These are phyloP conservation scores for Colletes latitarsis DNA, from an alignment of 1,140 invertebrate species.

Conservation along the genomic window DNA sequence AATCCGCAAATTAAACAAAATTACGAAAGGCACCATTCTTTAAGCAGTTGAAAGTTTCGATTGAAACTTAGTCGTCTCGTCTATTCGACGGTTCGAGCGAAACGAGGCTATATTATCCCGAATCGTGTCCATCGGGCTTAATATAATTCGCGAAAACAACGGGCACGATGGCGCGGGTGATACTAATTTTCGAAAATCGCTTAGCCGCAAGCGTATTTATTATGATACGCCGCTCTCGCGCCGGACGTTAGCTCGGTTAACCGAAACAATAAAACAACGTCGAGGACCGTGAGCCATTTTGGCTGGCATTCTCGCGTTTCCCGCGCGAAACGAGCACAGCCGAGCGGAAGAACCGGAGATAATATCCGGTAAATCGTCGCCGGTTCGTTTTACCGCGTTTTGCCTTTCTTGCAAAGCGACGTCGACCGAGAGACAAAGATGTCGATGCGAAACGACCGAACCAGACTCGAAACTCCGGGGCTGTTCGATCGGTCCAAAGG, in stretches of 20 bases:
- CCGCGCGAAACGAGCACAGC: slow-evolving; percentile 44
- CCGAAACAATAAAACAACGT: slow-evolving; percentile 36
- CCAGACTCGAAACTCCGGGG: too few species aligned
- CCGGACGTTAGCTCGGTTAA: slow-evolving; percentile 22
- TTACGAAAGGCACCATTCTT: too few species aligned
- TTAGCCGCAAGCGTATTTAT: slow-evolving; percentile 27
- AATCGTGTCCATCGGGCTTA: not conserved
- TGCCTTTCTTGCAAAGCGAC: slow-evolving; percentile 38
- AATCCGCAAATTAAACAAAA: too few species aligned
- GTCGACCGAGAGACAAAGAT: too few species aligned
- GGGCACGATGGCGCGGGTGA: not conserved
- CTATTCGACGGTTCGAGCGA: too few species aligned
- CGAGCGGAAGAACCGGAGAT: slow-evolving; percentile 70
- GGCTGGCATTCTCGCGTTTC: slow-evolving; percentile 16
- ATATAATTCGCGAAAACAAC: slow-evolving; percentile 7
- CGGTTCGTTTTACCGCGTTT: slow-evolving; percentile 59
- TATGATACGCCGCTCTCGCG: slow-evolving; percentile 5
- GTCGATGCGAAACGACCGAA: too few species aligned
- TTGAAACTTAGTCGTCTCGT: too few species aligned
- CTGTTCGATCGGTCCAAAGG: too few species aligned
- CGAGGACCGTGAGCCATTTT: slow-evolving; percentile 5
- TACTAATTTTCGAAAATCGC: slow-evolving; percentile 30
- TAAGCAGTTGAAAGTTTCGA: too few species aligned
- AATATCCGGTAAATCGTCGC: slow-evolving; percentile 73
- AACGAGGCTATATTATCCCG: too few species aligned